Percentiles rank a stretch among this genome's conserved stretches.
Evolutionary conservation across 2,888 invertebrate species (phyloP).

Genomic region (Lasioglossum morio): DNA sequence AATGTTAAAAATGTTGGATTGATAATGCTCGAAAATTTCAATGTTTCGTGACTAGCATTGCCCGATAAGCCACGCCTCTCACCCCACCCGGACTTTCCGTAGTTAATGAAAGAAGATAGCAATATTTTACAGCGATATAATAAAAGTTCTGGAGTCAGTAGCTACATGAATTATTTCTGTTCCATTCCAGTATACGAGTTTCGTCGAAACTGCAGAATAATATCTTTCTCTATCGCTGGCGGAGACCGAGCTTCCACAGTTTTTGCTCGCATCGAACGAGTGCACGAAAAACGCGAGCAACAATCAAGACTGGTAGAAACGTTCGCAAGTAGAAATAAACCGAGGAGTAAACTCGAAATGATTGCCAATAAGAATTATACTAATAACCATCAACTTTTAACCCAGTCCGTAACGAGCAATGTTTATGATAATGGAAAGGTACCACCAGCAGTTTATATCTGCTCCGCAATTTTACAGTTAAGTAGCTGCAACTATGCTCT

Average conservation of each 20-base stretch:
- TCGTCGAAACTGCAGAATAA: not conserved
- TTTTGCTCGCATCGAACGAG: not conserved
- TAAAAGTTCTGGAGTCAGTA: not conserved
- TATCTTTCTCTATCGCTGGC: not conserved
- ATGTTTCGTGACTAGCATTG: not conserved
- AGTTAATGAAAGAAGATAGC: not conserved
- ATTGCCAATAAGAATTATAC: not conserved
- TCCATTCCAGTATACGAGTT: not conserved
- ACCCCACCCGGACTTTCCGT: not conserved
- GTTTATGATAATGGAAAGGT: not conserved
- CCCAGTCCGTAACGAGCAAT: not conserved
- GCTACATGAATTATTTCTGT: constrained; percentile 1
- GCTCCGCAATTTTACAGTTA: not conserved
- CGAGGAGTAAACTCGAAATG: not conserved
- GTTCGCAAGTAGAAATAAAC: not conserved
- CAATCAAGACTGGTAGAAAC: not conserved
- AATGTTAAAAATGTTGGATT: too few relatives aligned
- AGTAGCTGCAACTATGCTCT: not conserved
- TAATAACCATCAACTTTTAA: not conserved
- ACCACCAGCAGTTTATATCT: not conserved
- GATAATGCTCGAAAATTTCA: too few relatives aligned
- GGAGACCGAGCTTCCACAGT: not conserved
- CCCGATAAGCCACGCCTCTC: not conserved
- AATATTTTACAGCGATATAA: not conserved
- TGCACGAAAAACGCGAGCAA: not conserved